phyloP scores from a whole-genome alignment of 2,888 invertebrate species.

The Amiota communis region DNA sequence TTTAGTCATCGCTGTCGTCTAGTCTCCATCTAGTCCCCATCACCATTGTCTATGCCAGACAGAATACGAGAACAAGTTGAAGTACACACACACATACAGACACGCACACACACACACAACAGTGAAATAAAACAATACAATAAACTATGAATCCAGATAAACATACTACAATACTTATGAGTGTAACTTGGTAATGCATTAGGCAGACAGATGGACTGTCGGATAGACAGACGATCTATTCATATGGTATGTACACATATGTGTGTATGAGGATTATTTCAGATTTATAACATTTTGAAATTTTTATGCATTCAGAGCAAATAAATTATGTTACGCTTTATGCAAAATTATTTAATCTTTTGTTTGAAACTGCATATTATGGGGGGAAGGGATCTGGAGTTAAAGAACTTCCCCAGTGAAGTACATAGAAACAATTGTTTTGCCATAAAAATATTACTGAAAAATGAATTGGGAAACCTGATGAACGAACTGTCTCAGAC shows the following conservation, averaged over 20 bases:
- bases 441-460: slow-evolving; percentile 64
- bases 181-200: too few relatives aligned
- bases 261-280: slow-evolving; percentile 6
- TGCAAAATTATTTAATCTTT: slow-evolving; percentile 69
- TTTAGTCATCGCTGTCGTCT: slow-evolving; percentile 13
- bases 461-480: neutral
- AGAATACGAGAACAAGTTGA: neutral
- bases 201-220: too few relatives aligned
- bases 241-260: neutral
- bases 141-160: slow-evolving; percentile 13
- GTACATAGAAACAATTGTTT: slow-evolving; percentile 55
- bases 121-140: slow-evolving; percentile 6
- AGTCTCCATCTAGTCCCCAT: slow-evolving; percentile 18
- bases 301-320: slow-evolving; percentile 63
- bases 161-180: too few relatives aligned
- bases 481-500: slow-evolving; percentile 38
- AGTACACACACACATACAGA: neutral
- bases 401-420: too few relatives aligned
- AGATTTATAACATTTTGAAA: slow-evolving; percentile 59
- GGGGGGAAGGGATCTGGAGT: slow-evolving; percentile 6
- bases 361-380: slow-evolving; percentile 47
- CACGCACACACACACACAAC: neutral
- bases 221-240: too few relatives aligned
- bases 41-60: neutral
- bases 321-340: slow-evolving; percentile 68